A percentile compares a stretch with the other conserved stretches of the same genome.
Evolutionary conservation across 2,797 vertebrate species (phyloP).

Genomic region (Pagetopsis macropterus): DNA sequence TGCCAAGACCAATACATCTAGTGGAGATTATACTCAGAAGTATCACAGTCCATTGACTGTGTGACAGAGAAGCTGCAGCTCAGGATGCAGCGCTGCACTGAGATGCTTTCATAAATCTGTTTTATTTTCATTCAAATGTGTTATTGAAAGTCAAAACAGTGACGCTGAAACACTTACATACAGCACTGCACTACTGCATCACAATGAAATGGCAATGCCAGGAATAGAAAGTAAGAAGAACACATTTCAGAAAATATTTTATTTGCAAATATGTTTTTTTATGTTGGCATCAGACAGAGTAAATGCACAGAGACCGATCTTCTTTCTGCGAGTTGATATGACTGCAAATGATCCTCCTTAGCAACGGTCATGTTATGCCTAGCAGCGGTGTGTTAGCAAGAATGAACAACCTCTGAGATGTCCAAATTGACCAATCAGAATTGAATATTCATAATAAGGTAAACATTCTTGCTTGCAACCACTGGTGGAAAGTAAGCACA

Average conservation of each 20-base stretch:
- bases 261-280: neutral
- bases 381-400: too few species aligned
- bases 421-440: neutral
- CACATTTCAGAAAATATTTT: neutral
- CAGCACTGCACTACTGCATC: neutral
- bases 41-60: neutral
- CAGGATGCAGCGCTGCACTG: neutral
- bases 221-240: neutral
- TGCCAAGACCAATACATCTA: conserved; percentile 45
- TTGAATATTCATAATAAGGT: too few species aligned
- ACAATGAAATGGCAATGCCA: neutral
- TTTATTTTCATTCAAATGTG: neutral
- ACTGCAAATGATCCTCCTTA: too few species aligned
- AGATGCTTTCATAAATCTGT: conserved; percentile 4
- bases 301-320: neutral
- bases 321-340: too few species aligned
- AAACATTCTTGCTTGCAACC: too few species aligned
- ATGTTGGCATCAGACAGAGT: neutral
- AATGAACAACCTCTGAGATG: too few species aligned
- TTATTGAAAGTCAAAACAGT: neutral
- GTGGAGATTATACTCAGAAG: conserved; percentile 21
- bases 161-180: neutral
- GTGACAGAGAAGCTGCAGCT: neutral
- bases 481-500: too few species aligned
- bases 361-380: too few species aligned